Base-by-base conservation (phyloP, 2,113 vertebrate species). In the Callipepla squamata region DNA sequence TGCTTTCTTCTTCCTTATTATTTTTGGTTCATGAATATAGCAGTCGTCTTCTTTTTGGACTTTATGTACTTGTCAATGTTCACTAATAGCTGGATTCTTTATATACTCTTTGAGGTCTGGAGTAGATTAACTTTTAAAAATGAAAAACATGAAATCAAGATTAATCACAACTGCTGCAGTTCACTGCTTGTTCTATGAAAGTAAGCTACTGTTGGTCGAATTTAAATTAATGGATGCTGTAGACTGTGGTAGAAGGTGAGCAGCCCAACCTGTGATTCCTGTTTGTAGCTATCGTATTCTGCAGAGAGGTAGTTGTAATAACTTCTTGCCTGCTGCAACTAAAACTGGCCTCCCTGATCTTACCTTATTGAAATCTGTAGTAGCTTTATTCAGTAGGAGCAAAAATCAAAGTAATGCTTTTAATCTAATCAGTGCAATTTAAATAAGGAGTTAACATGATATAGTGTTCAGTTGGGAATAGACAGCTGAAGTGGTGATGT, bases 131-230 rank as follows among this genome's bases (percentile, higher is more conserved):
- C 51, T 30, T 76, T 85, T 83, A 82, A 73, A 69, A 93, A 95
- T 95, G 70, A 89, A 85, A 95, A 95, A 69, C 92, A 87, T 90
- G 50, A 90, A 67, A 55, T 68, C 68, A 59, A 55, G 34, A 76
- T 85, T 72, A 42, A 63, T 85, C 45, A 53, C 34, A 85, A 79
- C 21, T 79, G 58, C 34, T 81, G 50, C 30, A 48, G 25, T 66
- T 92, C 25, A 79, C 58, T 84, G n/a, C 66, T 87, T 85, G 51
- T 82, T 91, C 58, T 76, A 20, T 82, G 73, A 81, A 91, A 92
- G 70, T 36, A 82, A 84, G 38, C 58, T 92, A 69, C 66, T 40
- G 11, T 45, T 69, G 30, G 10, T 89, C 83, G 70, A 85, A 73
- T 40, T 51, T 87, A 75, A 83, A 88, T 57, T 69, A 66, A 23